phyloP scores from a whole-genome alignment of 2,113 vertebrate species.

The Psittacus erithacus region DNA sequence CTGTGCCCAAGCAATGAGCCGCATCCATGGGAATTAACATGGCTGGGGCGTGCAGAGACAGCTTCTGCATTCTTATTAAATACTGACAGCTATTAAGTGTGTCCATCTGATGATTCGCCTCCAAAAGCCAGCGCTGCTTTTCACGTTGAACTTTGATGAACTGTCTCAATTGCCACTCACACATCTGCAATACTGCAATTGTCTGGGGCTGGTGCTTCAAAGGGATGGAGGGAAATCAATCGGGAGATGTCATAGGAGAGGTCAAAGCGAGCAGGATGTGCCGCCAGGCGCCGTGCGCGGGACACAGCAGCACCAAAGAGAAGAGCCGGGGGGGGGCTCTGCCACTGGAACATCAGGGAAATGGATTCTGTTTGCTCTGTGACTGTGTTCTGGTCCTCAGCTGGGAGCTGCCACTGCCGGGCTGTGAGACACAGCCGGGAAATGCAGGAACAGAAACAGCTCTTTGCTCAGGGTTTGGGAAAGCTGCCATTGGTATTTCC shows the following conservation, averaged over 20 bases:
- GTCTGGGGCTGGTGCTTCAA: not conserved
- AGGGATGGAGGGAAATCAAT: constrained; percentile 68
- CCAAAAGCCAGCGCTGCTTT: constrained; percentile 68
- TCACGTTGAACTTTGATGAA: constrained; percentile 73
- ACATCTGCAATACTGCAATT: constrained; percentile 10
- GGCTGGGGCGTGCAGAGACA: not conserved
- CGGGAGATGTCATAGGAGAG: constrained; percentile 66
- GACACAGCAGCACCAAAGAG: not conserved
- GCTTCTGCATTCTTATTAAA: constrained; percentile 68
- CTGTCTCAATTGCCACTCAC: constrained; percentile 50
- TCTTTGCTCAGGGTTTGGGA: not conserved
- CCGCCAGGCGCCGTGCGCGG: not conserved
- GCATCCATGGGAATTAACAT: not conserved
- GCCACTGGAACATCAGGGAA: not conserved
- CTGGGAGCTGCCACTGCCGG: not conserved
- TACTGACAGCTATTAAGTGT: constrained; percentile 67
- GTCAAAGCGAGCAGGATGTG: constrained; percentile 54
- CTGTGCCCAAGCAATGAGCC: not conserved
- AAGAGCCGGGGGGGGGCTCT: not conserved
- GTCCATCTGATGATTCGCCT: constrained; percentile 35
- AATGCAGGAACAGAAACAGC: not conserved
- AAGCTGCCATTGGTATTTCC: not conserved
- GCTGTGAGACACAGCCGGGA: accelerated
- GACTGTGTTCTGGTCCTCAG: not conserved
- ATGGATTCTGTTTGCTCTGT: constrained; percentile 23